phyloP scores from a whole-genome alignment of 1,140 invertebrate species.

The Apis florea region DNA sequence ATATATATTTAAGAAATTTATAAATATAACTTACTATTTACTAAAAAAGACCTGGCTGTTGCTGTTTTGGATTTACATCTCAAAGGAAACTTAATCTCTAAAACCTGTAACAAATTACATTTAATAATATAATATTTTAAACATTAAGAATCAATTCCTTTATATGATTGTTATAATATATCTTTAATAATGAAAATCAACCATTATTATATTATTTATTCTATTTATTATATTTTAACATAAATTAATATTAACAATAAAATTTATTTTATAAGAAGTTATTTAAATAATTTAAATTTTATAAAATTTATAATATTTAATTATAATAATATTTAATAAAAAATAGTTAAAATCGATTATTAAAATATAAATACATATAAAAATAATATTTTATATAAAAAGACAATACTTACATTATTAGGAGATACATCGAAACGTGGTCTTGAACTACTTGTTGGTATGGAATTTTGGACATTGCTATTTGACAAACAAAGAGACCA shows the following conservation, averaged over 20 bases:
- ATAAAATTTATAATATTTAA: no score
- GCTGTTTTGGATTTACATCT: fast-evolving
- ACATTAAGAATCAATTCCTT: neutral
- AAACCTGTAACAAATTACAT: neutral
- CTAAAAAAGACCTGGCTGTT: neutral
- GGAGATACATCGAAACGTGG: neutral
- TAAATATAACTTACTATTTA: neutral
- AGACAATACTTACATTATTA: neutral
- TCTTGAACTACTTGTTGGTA: neutral
- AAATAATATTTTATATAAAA: neutral
- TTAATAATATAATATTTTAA: neutral
- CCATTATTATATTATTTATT: neutral
- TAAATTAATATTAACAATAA: neutral
- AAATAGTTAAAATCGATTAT: neutral
- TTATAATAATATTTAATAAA: neutral
- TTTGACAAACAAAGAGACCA: neutral
- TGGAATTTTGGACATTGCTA: neutral
- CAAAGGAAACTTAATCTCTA: neutral
- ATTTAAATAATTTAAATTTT: neutral
- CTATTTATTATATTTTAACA: neutral
- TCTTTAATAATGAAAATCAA: neutral
- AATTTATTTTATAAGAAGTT: neutral
- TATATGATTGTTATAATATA: neutral
- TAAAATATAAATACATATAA: neutral
- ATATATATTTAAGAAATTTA: neutral